Percentiles rank a stretch among this genome's conserved stretches.
phyloP scores from a whole-genome alignment of 2,888 invertebrate species.

The Bellardia bayeri region DNA sequence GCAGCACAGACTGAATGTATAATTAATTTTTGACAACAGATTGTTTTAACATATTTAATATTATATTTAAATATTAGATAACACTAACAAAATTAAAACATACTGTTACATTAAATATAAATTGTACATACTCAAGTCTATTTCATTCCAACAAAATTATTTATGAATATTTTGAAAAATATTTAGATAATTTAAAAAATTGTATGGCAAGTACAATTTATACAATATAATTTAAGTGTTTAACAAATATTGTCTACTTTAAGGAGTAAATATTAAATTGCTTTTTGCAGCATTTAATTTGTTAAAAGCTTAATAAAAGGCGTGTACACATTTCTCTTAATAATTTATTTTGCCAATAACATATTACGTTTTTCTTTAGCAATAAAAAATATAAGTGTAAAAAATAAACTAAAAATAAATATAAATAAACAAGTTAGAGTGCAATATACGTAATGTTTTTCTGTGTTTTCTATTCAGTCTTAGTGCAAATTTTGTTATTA shows the following conservation, averaged over 20 bases:
- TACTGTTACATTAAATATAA: neutral
- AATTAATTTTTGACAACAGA: slow-evolving; percentile 18
- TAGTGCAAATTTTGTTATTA: too few relatives aligned
- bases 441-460: too few relatives aligned
- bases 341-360: too few relatives aligned
- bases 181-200: neutral
- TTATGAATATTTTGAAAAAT: neutral
- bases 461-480: too few relatives aligned
- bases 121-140: neutral
- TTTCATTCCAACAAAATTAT: neutral
- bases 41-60: neutral
- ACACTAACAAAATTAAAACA: neutral
- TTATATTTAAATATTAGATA: neutral
- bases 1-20: neutral
- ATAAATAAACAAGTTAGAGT: too few relatives aligned
- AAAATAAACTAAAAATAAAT: too few relatives aligned
- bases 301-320: neutral
- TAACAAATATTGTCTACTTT: neutral
- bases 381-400: too few relatives aligned
- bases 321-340: too few relatives aligned
- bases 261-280: neutral
- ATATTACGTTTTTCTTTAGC: too few relatives aligned
- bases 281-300: neutral
- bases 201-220: neutral
- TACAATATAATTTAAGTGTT: neutral